Percentiles rank a stretch among this genome's conserved stretches.
These are phyloP conservation scores for Elmis aenea DNA, from an alignment of 2,888 invertebrate genomes.

Conservation along the genomic window DNA sequence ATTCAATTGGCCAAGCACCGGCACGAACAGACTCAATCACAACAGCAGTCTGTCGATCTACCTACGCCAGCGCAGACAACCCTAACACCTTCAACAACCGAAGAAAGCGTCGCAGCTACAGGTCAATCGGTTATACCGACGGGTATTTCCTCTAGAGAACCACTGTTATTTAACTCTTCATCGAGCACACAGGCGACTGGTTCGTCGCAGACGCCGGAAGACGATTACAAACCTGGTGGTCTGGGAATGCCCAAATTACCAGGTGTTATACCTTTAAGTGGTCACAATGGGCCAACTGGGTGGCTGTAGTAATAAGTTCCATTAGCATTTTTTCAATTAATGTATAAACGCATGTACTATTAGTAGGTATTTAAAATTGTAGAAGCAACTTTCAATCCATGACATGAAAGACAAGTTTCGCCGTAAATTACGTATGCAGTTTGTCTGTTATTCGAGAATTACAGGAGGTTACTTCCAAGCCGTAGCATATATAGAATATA, in stretches of 20 bases:
- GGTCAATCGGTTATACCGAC: slow-evolving; percentile 33
- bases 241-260: slow-evolving; percentile 60
- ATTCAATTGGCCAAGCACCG: slow-evolving; percentile 45
- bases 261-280: slow-evolving; percentile 69
- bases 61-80: slow-evolving; percentile 35
- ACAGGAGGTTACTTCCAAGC: too few relatives aligned
- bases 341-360: too few relatives aligned
- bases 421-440: too few relatives aligned
- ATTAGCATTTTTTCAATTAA: too few relatives aligned
- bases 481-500: too few relatives aligned
- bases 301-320: slow-evolving; percentile 54
- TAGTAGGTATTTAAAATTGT: too few relatives aligned
- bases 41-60: slow-evolving; percentile 54
- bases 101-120: slow-evolving; percentile 48
- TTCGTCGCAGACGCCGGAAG: slow-evolving; percentile 45
- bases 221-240: slow-evolving; percentile 49
- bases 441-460: too few relatives aligned
- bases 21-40: slow-evolving; percentile 59
- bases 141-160: slow-evolving; percentile 53
- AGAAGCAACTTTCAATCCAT: too few relatives aligned
- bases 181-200: slow-evolving; percentile 45
- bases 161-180: slow-evolving; percentile 55
- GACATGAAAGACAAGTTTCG: too few relatives aligned
- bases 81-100: slow-evolving; percentile 54
- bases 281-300: slow-evolving; percentile 65